Base-by-base conservation (phyloP, 2,888 invertebrate species). In the Pollenia labialis region DNA sequence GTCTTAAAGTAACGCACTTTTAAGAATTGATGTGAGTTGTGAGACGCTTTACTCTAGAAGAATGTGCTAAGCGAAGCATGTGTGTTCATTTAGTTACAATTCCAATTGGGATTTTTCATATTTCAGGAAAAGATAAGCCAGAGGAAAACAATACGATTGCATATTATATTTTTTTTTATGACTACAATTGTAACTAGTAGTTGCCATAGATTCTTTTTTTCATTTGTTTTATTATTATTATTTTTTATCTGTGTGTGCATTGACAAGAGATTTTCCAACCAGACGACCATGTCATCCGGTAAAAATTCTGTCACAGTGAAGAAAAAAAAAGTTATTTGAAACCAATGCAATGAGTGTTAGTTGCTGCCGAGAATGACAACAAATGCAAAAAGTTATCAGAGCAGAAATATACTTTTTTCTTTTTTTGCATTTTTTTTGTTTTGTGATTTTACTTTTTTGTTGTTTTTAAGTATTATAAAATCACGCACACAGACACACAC, bases 311-410 rank as follows among this genome's bases (percentile, higher is more conserved):
- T 81, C 54, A 62, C 54, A 74, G 42, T 71, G 54, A 54, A n/a
- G 79, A 69, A 48, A 58, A 12, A 74, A 66, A 18, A 60, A 79
- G 32, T 56, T 56, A 58, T 74, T 52, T 52, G 18, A 74, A 85
- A 71, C 77, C 69, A 74, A 81, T 81, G 66, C 54, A 58, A 48
- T 80, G n/a, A 54, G 64, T 81, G 64, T 74, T 60, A 74, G 23
- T 79, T 62, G 79, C 66, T 88, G 81, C 68, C 80, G 23, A 81
- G 85, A 87, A 88, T 76, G 88, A 75, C 83, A 88, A 88, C 84
- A 88, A 88, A 80, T 87, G 87, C 84, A 86, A 84, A 84, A 81
- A 81, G 82, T 88, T 88, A 88, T 88, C 88, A 87, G 88, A 88
- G 88, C 88, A 88, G 87, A 88, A 88, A 88, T 83, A 88, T 80